Evolutionary conservation across 2,888 invertebrate species (phyloP), one percentile per base, ranked within the genome.

Genomic region (Nymphalis polychloros): DNA sequence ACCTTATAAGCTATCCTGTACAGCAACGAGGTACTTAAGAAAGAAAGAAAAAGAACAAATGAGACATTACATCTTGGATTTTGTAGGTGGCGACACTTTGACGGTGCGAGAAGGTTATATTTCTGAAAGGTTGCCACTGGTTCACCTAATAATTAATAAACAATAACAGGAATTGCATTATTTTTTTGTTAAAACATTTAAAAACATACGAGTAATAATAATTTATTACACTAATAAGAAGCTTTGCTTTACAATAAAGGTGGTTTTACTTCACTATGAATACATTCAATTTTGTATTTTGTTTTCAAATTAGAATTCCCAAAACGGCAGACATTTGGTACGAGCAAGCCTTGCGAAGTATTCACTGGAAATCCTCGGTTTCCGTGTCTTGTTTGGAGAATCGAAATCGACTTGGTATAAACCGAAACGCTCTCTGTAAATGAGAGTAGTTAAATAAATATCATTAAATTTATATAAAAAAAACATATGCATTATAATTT

Each of bases 331-430:
- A 66, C 90, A 91, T 2, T 78, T 75, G 0, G 85, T 84, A 46
- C 72, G 77, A 0, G 83, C 81, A 0, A 90, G 66, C 4, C 78
- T 72, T 1, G 87, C 82, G 83, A 83, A 94, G 72, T 93, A 94
- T 1, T 79, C 75, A 0, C 94, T 94, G 0, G 96, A 96, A 8
- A 89, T 84, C 68, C 96, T 95, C 1, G 95, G 89, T 0, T 93
- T 94, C 50, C 96, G 89, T 0, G 93, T 92, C 68, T 93, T 91
- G 2, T 89, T 77, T 0, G 94, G 92, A 20, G 94, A 93, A 0
- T 79, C 86, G 79, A 95, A 96, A 82, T 96, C 94, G 41, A 96
- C 95, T 73, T 94, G 93, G 78, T 93, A 94, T 0, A 96, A 81
- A 0, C 96, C 96, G 81, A 96, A 96, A 66, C 93, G 93, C 76